phyloP scores from a whole-genome alignment of 2,113 vertebrate species.

The Lipotes vexillifer region DNA sequence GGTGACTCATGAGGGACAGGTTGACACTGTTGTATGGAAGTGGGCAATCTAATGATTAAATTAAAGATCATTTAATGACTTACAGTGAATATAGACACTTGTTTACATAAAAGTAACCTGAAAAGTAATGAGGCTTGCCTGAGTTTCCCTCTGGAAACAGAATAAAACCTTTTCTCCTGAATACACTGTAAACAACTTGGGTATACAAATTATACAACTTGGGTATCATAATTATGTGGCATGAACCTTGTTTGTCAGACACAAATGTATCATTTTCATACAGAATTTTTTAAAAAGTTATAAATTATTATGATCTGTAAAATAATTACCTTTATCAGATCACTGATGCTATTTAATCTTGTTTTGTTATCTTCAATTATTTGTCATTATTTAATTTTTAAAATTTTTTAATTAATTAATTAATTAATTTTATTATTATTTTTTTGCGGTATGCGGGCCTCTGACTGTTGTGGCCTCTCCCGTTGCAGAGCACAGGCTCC shows the following conservation, averaged over 20 bases:
- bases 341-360: neutral
- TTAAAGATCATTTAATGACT: neutral
- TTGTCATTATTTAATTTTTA: neutral
- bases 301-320: neutral
- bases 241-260: neutral
- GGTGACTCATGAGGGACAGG: neutral
- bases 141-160: neutral
- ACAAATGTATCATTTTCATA: neutral
- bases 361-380: neutral
- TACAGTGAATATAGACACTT: neutral
- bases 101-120: neutral
- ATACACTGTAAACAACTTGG: neutral
- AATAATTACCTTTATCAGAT: neutral
- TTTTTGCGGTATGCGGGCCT: no score
- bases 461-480: no score
- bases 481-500: no score
- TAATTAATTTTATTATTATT: no score
- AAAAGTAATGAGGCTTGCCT: neutral
- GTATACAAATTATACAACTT: neutral
- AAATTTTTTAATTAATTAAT: no score
- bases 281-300: neutral
- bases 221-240: neutral
- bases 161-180: neutral
- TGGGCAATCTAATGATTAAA: neutral
- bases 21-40: neutral